A percentile compares a stretch with the other conserved stretches of the same genome.
phyloP scores from a whole-genome alignment of 2,888 invertebrate genomes.

The Schizotus pectinicornis region DNA sequence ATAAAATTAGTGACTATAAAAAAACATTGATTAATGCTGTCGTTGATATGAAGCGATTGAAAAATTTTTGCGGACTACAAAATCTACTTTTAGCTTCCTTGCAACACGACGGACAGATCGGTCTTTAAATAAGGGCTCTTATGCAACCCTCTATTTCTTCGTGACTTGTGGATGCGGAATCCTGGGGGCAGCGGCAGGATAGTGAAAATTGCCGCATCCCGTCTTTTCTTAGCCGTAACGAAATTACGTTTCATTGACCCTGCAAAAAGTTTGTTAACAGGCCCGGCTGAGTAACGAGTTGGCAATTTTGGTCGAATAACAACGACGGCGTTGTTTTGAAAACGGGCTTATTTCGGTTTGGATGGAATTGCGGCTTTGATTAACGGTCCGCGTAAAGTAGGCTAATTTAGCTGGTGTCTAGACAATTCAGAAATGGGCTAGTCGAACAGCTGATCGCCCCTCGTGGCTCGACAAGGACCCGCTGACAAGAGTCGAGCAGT shows the following conservation, averaged over 20 bases:
- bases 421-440: conserved; percentile 54
- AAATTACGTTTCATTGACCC: conserved; percentile 30
- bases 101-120: no score
- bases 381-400: background rate
- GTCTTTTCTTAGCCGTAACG: conserved; percentile 14
- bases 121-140: no score
- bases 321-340: conserved; percentile 41
- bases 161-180: no score
- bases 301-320: conserved; percentile 32
- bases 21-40: no score
- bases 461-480: conserved; percentile 43
- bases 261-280: background rate
- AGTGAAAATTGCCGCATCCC: no score
- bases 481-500: conserved; percentile 6
- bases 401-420: conserved; percentile 47
- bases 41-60: no score
- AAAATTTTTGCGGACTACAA: no score
- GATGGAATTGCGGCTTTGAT: background rate
- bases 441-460: conserved; percentile 57
- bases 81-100: no score
- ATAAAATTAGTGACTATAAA: no score
- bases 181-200: no score
- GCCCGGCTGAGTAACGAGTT: no score
- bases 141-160: no score
- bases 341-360: conserved; percentile 44